Conservation (phyloP, 1,140 invertebrate genomes). For the Drosophila cardini region DNA sequence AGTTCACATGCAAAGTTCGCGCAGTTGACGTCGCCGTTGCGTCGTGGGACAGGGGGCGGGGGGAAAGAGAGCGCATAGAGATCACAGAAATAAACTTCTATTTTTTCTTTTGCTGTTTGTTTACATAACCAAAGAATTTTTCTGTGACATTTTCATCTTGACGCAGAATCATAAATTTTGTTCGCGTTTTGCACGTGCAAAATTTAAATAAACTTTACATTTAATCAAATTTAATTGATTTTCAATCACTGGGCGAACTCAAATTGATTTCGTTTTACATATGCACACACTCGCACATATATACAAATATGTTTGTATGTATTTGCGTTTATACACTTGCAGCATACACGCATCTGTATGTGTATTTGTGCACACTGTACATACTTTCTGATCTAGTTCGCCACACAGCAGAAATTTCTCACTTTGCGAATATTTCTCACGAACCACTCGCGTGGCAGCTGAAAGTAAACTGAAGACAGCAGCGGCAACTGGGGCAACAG, state of each 20-base stretch:
- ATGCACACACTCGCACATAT: not conserved
- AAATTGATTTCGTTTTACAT: constrained; percentile 69
- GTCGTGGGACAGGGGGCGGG: no score
- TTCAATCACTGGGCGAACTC: constrained; percentile 32
- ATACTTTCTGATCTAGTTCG: constrained; percentile 46
- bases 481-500: constrained; percentile 22
- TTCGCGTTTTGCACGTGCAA: constrained; percentile 22
- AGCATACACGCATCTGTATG: not conserved
- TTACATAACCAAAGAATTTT: constrained; percentile 72
- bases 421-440: constrained; percentile 29
- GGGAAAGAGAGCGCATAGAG: no score
- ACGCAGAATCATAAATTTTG: constrained; percentile 11
- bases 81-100: constrained; percentile 34
- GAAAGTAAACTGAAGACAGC: constrained; percentile 50
- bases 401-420: constrained; percentile 28
- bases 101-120: constrained; percentile 36
- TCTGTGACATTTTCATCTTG: constrained; percentile 28
- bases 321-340: not conserved
- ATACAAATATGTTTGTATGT: not conserved
- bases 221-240: not conserved
- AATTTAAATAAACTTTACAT: not conserved
- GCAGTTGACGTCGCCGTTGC: not conserved
- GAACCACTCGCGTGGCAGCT: constrained; percentile 42
- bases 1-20: not conserved
- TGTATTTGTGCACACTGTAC: not conserved